Evolutionary conservation across 35 echinoderm and acorn worm species (phyloP).

Genomic region (Ophiothrix spiculata): DNA sequence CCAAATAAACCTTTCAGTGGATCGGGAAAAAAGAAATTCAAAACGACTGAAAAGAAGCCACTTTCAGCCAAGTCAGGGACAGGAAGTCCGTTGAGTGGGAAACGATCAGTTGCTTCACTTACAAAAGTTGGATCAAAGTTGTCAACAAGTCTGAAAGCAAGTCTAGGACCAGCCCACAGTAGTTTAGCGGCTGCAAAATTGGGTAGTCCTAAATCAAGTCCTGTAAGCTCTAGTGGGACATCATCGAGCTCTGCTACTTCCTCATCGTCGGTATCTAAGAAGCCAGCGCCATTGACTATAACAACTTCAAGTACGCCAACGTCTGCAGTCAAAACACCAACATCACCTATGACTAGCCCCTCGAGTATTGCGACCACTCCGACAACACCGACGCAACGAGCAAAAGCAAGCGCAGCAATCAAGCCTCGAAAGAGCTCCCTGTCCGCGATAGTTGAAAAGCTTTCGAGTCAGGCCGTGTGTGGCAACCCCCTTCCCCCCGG

Average conservation of each 20-base stretch:
- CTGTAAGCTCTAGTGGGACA: conserved; percentile 17
- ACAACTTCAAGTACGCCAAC: conserved; percentile 29
- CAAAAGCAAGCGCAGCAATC: neutral
- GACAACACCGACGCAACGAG: conserved; percentile 15
- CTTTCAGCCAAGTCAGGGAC: neutral
- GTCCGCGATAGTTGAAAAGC: conserved; percentile 27
- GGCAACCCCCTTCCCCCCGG: neutral
- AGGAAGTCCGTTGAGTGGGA: neutral
- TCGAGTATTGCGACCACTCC: neutral
- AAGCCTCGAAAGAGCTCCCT: conserved; percentile 23
- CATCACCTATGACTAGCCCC: conserved; percentile 12
- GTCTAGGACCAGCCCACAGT: conserved; percentile 1
- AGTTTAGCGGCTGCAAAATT: conserved; percentile 18
- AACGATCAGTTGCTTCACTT: neutral
- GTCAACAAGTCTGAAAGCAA: neutral
- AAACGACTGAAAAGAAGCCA: neutral
- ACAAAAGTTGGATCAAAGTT: neutral
- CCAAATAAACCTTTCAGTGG: no score
- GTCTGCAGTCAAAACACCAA: conserved; percentile 28
- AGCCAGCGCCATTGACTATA: neutral
- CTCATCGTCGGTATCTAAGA: no score
- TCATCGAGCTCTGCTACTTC: conserved; percentile 23
- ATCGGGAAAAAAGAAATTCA: neutral
- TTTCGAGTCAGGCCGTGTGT: neutral
- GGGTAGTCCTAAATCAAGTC: conserved; percentile 16